Evolutionary conservation across 2,113 vertebrate genomes (phyloP).

Genomic region (Drymodes brunneopygia): DNA sequence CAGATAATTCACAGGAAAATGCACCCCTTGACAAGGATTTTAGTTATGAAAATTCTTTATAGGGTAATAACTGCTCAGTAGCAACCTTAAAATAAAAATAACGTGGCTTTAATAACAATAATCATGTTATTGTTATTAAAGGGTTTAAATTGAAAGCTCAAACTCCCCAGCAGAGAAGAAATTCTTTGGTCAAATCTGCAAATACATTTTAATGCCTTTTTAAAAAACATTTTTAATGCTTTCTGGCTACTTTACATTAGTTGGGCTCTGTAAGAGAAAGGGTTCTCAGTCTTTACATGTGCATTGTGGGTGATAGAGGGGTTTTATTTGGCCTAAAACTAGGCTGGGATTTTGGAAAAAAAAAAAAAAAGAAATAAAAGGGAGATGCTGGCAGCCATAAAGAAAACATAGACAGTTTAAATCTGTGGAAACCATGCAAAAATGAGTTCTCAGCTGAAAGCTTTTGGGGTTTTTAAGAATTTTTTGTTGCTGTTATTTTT

Average conservation of each 20-base stretch:
- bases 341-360: neutral
- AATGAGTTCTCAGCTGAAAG: neutral
- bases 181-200: neutral
- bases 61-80: neutral
- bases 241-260: neutral
- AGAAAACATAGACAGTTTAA: neutral
- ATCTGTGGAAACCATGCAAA: neutral
- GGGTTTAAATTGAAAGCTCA: neutral
- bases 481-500: neutral
- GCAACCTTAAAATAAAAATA: neutral
- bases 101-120: neutral
- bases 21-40: neutral
- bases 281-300: neutral
- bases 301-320: neutral
- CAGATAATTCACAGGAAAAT: neutral
- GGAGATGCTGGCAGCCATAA: neutral
- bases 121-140: neutral
- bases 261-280: neutral
- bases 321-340: neutral
- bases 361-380: neutral
- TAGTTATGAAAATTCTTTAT: neutral
- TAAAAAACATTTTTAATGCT: neutral
- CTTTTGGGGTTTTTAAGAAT: neutral
- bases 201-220: neutral
- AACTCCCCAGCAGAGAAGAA: neutral